Conservation (phyloP, 2,888 invertebrate genomes). For the Harpalus rubripes region DNA sequence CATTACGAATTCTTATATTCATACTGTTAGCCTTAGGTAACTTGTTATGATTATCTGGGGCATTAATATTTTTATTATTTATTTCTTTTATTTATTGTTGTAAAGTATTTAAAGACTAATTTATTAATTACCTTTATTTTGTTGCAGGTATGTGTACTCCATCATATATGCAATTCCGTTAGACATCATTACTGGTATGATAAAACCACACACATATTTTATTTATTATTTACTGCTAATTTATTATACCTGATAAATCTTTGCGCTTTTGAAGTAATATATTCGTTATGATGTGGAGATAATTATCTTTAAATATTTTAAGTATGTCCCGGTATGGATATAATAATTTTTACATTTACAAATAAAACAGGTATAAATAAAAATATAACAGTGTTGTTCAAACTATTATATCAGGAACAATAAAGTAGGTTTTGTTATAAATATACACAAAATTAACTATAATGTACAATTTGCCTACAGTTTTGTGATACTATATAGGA, state of each 20-base stretch:
- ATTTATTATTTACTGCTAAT: not conserved
- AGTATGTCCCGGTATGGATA: too few relatives aligned
- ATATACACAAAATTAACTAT: too few relatives aligned
- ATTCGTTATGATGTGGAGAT: not conserved
- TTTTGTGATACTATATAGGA: too few relatives aligned
- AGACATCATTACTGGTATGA: conserved; percentile 2
- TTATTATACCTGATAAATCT: not conserved
- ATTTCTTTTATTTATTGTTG: not conserved
- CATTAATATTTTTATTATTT: not conserved
- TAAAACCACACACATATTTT: not conserved
- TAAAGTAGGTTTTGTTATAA: too few relatives aligned
- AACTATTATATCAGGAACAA: too few relatives aligned
- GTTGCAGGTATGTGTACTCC: not conserved
- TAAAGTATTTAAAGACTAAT: not conserved
- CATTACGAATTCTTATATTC: too few relatives aligned
- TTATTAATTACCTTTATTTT: not conserved
- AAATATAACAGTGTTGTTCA: too few relatives aligned
- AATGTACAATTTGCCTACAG: too few relatives aligned
- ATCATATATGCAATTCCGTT: not conserved
- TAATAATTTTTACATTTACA: too few relatives aligned
- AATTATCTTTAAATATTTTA: not conserved
- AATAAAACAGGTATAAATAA: too few relatives aligned
- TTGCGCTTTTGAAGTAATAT: not conserved
- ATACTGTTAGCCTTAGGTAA: too few relatives aligned
- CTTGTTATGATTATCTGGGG: too few relatives aligned